Evolutionary conservation across 2,113 vertebrate genomes (phyloP), one percentile per base, ranked within the genome.

Genomic region (Neotragus moschatus): DNA sequence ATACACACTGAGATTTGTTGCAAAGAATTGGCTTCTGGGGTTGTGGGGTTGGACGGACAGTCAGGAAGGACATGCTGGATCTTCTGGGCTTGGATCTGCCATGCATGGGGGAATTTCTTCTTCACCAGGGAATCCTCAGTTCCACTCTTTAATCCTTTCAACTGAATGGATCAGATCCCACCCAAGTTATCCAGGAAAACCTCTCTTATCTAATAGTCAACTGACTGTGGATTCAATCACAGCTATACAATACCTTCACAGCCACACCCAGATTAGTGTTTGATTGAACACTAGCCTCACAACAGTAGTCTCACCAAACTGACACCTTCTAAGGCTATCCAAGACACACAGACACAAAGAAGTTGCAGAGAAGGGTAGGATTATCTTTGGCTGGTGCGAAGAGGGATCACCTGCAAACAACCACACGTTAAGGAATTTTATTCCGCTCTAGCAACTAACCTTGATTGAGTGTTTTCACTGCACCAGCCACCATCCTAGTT

Each of bases 71-170:
- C 58, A 5, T 5, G 7, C 7, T 17, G 47, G 26, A 63, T 25
- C 26, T 45, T 49, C 8, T 0, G 0, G 33, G 45, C 26, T 28
- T 19, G 11, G 33, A 53, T 45, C 75, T 26, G 26, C 60, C 17
- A 5, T 19, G 39, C 58, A 15, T 0, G 0, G 33, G 1, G n/a
- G 51, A 49, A 16, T 30, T 9, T 26, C 84, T 55, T 33, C 39
- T 53, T 53, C 92, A 16, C 1, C 43, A 53, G n/a, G 21, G 51
- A 51, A 75, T 13, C 33, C 53, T 60, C 53, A 10, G 19, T 51
- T 82, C 84, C 70, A 12, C 11, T 70, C 30, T n/a, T 58, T 19
- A 45, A 63, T 7, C 28, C 61, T 53, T 60, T 51, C n/a, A 21
- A 7, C 61, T 12, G 73, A 60, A 28, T 12, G 19, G 49, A 23